Evolutionary conservation across 2,888 invertebrate genomes (phyloP), one percentile per base, ranked within the genome.

Genomic region (Lordiphosa andalusiaca): DNA sequence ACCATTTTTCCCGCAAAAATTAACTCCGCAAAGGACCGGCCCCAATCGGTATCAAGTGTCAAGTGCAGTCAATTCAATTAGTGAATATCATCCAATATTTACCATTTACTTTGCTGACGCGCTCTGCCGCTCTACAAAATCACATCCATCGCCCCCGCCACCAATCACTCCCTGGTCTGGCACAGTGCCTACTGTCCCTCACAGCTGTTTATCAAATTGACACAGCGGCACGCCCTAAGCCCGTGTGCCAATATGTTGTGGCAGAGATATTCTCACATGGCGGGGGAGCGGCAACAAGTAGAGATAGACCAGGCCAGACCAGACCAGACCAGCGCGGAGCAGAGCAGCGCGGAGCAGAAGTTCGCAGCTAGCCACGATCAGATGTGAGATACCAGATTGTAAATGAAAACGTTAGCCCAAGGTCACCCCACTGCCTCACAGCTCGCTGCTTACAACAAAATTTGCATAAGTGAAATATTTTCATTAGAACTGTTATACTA

Each of bases 391-490:
- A 73, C 57, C 68, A 62, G 62, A 52, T 16, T 33, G 84, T 76
- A 84, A 76, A 60, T 58, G 59, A 53, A 84, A 84, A 77, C 82
- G 56, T 36, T 25, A 38, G 47, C 52, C 64, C 75, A 76, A 76
- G 75, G 75, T 81, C 73, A 81, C 54, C 58, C 42, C 57, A 9
- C n/a, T 37, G 33, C 7, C 39, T 37, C 13, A 40, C 55, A 37
- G 25, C n/a, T 21, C 13, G 16, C 37, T 12, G 3, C 21, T 35
- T 46, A 10, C 6, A 30, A 33, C 23, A 23, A 47, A 48, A 60
- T 66, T 47, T 67, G 60, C 65, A 66, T 54, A 60, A 60, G 53
- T 67, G 41, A 61, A 67, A 67, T 63, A 58, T 66, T 58, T 63
- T 63, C 63, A 63, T 63, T 63, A 67, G 67, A 67, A 67, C 46